These are phyloP conservation scores for Sicus ferrugineus DNA, from an alignment of 2,888 invertebrate genomes.

Conservation along the genomic window DNA sequence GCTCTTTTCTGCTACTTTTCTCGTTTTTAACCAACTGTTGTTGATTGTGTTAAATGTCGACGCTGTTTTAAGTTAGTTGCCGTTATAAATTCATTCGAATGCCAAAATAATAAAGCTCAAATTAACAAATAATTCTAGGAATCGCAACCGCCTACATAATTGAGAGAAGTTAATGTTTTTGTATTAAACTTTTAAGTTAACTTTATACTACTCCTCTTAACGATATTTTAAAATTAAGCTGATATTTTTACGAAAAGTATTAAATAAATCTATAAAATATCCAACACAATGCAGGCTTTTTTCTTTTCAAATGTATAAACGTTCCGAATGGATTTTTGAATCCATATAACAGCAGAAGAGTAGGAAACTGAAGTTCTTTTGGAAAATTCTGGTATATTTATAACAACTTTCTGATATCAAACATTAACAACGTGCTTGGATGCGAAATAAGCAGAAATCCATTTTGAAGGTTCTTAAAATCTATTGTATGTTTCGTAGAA, in stretches of 20 bases:
- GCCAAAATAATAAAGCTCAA: constrained; percentile 19
- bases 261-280: constrained; percentile 31
- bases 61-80: not conserved
- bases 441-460: too few species aligned
- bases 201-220: constrained; percentile 15
- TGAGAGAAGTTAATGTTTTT: constrained; percentile 15
- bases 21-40: not conserved
- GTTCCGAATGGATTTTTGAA: not conserved
- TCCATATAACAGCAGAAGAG: not conserved
- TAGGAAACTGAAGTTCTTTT: too few species aligned
- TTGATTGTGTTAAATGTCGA: not conserved
- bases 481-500: too few species aligned
- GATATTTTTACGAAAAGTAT: constrained; percentile 29
- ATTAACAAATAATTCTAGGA: not conserved
- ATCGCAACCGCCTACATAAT: not conserved
- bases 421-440: too few species aligned
- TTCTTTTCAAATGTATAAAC: not conserved
- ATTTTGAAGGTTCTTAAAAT: too few species aligned
- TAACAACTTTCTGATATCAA: too few species aligned
- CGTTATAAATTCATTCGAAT: constrained; percentile 10
- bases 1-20: not conserved
- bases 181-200: constrained; percentile 25
- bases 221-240: constrained; percentile 22
- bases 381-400: too few species aligned
- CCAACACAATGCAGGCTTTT: not conserved